Conservation (phyloP, 1,140 invertebrate species). For the Teleopsis dalmanni region DNA sequence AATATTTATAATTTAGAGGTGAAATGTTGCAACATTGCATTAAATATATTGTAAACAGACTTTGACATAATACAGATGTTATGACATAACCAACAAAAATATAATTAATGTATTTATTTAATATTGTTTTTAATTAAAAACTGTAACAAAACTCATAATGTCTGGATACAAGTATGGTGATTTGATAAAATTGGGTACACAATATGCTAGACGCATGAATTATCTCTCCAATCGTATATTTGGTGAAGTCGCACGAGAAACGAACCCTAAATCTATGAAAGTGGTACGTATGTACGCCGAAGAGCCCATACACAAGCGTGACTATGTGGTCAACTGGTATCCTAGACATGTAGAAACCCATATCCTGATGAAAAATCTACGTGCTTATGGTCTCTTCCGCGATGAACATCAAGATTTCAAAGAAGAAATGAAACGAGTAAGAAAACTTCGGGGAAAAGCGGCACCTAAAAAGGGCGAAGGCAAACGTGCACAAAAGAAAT, state of each 20-base stretch:
- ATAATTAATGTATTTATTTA: too few relatives aligned
- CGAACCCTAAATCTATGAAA: slow-evolving; percentile 67
- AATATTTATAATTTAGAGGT: too few relatives aligned
- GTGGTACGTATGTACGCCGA: slow-evolving; percentile 70
- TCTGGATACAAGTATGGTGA: slow-evolving; percentile 55
- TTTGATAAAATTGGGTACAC: slow-evolving; percentile 60
- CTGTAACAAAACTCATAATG: slow-evolving; percentile 21
- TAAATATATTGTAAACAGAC: too few relatives aligned
- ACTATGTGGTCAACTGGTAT: slow-evolving; percentile 76
- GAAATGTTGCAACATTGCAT: too few relatives aligned
- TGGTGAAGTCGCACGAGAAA: slow-evolving; percentile 73
- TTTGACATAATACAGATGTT: too few relatives aligned
- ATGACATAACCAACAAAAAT: too few relatives aligned
- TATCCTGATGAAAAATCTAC: slow-evolving; percentile 59
- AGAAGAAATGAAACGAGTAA: slow-evolving; percentile 76
- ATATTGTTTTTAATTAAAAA: too few relatives aligned
- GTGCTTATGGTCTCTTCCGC: slow-evolving; percentile 71
- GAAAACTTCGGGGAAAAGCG: slow-evolving; percentile 70
- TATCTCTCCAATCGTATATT: slow-evolving; percentile 83
- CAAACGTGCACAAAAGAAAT: slow-evolving; percentile 43
- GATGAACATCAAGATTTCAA: slow-evolving; percentile 90
- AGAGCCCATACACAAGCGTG: slow-evolving; percentile 64
- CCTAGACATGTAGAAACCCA: slow-evolving; percentile 72
- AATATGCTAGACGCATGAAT: slow-evolving; percentile 79
- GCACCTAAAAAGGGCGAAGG: slow-evolving; percentile 52